A percentile compares a stretch with the other conserved stretches of the same genome.
Conservation (phyloP, 1,140 invertebrate genomes). For the Anagrus nilaparvatae region DNA sequence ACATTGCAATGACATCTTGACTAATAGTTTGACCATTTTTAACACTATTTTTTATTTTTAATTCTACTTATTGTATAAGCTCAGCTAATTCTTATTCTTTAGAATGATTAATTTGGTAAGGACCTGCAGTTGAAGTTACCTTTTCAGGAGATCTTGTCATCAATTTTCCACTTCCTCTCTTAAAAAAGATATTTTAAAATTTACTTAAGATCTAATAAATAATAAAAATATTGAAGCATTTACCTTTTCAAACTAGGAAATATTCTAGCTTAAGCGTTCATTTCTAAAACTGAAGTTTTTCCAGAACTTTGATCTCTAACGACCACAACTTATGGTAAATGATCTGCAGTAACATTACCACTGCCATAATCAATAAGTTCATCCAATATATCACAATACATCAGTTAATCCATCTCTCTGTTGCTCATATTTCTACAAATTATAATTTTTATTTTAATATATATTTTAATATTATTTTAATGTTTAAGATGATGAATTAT, state of each 20-base stretch:
- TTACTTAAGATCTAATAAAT: conserved; percentile 1
- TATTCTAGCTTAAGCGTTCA: conserved; percentile 95
- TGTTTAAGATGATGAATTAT: too few species aligned
- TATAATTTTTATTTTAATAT: conserved; percentile 13
- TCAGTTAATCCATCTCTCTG: conserved; percentile 91
- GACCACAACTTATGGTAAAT: conserved; percentile 96
- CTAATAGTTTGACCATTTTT: conserved; percentile 88
- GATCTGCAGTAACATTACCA: conserved; percentile 88
- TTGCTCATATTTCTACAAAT: conserved; percentile 79
- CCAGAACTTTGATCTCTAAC: conserved; percentile 99
- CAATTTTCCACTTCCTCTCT: conserved; percentile 68
- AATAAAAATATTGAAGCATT: not conserved
- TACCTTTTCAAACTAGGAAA: conserved; percentile 60
- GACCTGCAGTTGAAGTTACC: conserved; percentile 96
- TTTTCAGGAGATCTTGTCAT: conserved; percentile 81
- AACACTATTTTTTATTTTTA: conserved; percentile 89
- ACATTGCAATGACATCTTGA: conserved; percentile 92
- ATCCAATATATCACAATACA: conserved; percentile 97
- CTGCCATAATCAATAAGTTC: conserved; percentile 87
- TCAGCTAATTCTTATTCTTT: conserved; percentile 90
- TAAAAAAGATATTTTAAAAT: conserved; percentile 12
- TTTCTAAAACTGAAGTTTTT: conserved; percentile 97
- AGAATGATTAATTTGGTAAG: conserved; percentile 95
- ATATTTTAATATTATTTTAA: too few species aligned
- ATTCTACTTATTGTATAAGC: conserved; percentile 72